Conservation (phyloP, 2,888 invertebrate genomes). For the Octodonta nipae region DNA sequence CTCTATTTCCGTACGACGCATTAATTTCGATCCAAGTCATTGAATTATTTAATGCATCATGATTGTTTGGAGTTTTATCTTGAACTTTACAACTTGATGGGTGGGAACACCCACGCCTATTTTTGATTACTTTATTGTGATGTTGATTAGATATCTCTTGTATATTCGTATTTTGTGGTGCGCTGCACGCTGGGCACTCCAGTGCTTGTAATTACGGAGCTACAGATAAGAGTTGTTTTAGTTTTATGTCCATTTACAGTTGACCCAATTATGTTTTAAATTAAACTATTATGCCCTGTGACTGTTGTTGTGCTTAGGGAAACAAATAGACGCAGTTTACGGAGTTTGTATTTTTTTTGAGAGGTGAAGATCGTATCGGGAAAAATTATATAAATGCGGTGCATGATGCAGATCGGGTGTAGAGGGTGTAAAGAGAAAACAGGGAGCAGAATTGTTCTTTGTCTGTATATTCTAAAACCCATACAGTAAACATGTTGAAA, state of each 20-base stretch:
- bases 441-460: too few relatives aligned
- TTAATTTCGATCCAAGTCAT: slow-evolving; percentile 26
- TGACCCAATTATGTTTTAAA: slow-evolving; percentile 10
- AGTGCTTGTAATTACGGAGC: slow-evolving; percentile 10
- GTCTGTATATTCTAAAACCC: too few relatives aligned
- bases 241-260: slow-evolving; percentile 11
- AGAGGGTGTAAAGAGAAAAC: too few relatives aligned
- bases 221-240: slow-evolving; percentile 9
- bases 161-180: slow-evolving; percentile 13
- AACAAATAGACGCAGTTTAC: too few relatives aligned
- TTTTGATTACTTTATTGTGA: slow-evolving; percentile 31
- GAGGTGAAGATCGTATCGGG: too few relatives aligned
- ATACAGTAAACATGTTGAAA: too few relatives aligned
- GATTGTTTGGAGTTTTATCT: slow-evolving; percentile 25
- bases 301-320: too few relatives aligned
- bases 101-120: slow-evolving; percentile 29
- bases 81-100: slow-evolving; percentile 25
- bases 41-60: slow-evolving; percentile 23
- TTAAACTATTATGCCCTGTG: too few relatives aligned
- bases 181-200: slow-evolving; percentile 8
- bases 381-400: too few relatives aligned
- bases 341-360: too few relatives aligned
- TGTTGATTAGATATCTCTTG: slow-evolving; percentile 29
- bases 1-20: too few relatives aligned
- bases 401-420: too few relatives aligned